Evolutionary conservation across 2,113 vertebrate species (phyloP), one percentile per base, ranked within the genome.

Genomic region (Periophthalmodon schlosseri): DNA sequence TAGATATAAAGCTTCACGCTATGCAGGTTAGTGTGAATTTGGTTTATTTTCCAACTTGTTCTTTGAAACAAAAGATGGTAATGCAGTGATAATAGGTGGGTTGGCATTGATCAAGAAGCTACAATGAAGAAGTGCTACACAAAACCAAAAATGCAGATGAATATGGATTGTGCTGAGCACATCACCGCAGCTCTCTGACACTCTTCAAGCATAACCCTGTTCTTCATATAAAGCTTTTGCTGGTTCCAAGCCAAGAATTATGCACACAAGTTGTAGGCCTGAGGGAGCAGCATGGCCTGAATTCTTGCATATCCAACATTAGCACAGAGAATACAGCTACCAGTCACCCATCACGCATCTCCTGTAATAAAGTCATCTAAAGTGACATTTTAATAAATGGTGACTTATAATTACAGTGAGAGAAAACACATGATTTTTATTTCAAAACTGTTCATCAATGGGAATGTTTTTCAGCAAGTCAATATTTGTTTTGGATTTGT

Each of bases 281-380:
- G 83, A 74, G 90, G 92, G 88, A 89, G 70, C 8, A 46, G 76
- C 77, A 69, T 91, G 92, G 90, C 92, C 92, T 93, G 91, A 90
- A 93, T 93, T 89, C 84, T 77, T 80, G 47, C 80, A 73, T 63
- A 88, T 87, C 79, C 84, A 83, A 76, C 74, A 76, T 76, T 81
- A 84, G 63, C 77, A 80, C 76, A 81, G 77, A 78, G 79, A 74
- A 80, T 67, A 28, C 70, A 78, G 66, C 63, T 49, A 68, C 33
- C 46, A 76, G 64, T 80, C 76, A 82, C 39, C 50, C 86, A 80
- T 76, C 70, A 81, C 61, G 34, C 79, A 73, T 82, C 20, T 60
- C 44, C 23, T 70, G 23, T 72, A 46, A 87, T 86, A 61, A 86
- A 82, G 74, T 85, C 78, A 69, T 79, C 75, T 80, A 77, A 84